phyloP scores from a whole-genome alignment of 2,888 invertebrate genomes.

The Archaeoteleia sp. region DNA sequence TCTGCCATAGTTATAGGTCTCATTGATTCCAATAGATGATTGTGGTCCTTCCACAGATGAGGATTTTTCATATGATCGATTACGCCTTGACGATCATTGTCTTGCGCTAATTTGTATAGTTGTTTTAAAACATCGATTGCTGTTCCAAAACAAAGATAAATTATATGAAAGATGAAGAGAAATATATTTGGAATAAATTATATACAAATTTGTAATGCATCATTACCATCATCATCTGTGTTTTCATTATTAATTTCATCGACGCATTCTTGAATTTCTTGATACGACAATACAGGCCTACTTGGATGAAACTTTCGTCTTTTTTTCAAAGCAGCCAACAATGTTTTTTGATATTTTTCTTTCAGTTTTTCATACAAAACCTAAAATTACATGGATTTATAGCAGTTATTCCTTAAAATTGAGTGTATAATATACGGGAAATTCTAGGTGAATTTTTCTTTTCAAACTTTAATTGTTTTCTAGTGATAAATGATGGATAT shows the following conservation, averaged over 20 bases:
- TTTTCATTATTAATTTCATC: constrained; percentile 80
- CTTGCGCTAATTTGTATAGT: constrained; percentile 79
- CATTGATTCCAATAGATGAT: constrained; percentile 71
- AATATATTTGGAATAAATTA: too few relatives aligned
- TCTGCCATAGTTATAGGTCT: constrained; percentile 76
- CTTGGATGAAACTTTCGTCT: constrained; percentile 76
- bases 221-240: constrained; percentile 76
- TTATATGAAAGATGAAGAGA: too few relatives aligned
- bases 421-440: too few relatives aligned
- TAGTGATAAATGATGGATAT: too few relatives aligned
- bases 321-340: constrained; percentile 75
- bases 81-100: constrained; percentile 76
- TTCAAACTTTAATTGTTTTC: too few relatives aligned
- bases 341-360: constrained; percentile 77
- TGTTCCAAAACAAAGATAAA: constrained; percentile 46
- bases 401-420: too few relatives aligned
- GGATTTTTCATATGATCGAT: constrained; percentile 76
- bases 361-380: constrained; percentile 77
- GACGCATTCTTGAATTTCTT: constrained; percentile 81
- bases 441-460: too few relatives aligned
- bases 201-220: too few relatives aligned
- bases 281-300: constrained; percentile 80
- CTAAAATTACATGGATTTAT: constrained; percentile 72
- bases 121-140: constrained; percentile 77
- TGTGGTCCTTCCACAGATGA: constrained; percentile 57